These are phyloP conservation scores for Tapirus indicus DNA, from an alignment of 2,797 vertebrate species.

Conservation along the genomic window DNA sequence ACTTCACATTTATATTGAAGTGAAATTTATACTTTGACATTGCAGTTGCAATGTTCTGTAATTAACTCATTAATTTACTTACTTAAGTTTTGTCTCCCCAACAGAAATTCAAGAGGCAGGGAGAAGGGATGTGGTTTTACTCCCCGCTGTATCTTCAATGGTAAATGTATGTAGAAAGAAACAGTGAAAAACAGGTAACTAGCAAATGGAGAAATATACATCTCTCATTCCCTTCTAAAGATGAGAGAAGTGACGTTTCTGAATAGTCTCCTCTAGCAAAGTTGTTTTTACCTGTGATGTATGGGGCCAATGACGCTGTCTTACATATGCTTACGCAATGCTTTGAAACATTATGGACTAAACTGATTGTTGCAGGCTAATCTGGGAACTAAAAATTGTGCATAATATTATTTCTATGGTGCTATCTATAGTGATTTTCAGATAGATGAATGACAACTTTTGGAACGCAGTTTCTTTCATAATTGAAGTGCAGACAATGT, in stretches of 20 bases:
- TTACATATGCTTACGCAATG: background rate
- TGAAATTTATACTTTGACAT: background rate
- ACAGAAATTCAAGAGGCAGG: background rate
- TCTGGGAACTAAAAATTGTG: background rate
- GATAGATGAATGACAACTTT: background rate
- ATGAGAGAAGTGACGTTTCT: background rate
- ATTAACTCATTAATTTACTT: background rate
- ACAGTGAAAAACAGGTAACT: background rate
- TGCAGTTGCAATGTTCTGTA: background rate
- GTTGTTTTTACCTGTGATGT: background rate
- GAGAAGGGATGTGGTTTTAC: background rate
- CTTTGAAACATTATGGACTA: background rate
- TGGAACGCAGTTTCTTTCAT: background rate
- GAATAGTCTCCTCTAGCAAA: background rate
- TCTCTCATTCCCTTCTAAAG: background rate
- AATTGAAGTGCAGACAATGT: background rate
- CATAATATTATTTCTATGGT: background rate
- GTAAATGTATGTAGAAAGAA: background rate
- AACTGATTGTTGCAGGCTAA: background rate
- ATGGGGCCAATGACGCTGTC: background rate
- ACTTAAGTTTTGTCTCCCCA: background rate
- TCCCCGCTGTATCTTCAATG: background rate
- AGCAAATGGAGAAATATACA: background rate
- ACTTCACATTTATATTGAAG: background rate
- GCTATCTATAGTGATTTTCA: background rate